Conservation (phyloP, 2,113 vertebrate species). For the Chaetodon auriga region DNA sequence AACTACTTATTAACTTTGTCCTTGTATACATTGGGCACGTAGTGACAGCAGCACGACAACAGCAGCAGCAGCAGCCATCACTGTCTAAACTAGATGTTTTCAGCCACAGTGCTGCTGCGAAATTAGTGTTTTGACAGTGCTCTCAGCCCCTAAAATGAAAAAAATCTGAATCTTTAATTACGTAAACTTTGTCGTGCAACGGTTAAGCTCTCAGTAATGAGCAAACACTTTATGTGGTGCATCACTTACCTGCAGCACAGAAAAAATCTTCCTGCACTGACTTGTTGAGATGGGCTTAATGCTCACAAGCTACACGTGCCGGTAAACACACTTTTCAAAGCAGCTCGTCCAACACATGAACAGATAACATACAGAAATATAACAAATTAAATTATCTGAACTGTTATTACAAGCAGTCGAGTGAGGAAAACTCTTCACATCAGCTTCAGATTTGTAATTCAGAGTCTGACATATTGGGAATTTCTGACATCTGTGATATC, state of each 20-base stretch:
- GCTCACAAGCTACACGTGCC: neutral
- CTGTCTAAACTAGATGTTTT: neutral
- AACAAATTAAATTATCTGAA: neutral
- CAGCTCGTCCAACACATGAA: neutral
- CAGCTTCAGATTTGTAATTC: no score
- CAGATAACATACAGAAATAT: neutral
- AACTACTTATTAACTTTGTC: neutral
- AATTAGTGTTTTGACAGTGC: neutral
- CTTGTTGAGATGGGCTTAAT: neutral
- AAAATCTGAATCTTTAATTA: neutral
- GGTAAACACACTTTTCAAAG: neutral
- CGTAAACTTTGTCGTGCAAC: neutral
- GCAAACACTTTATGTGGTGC: constrained; percentile 2
- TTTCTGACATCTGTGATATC: no score
- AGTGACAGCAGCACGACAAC: neutral
- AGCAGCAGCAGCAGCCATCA: neutral
- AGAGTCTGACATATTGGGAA: no score
- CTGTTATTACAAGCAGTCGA: no score
- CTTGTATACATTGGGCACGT: neutral
- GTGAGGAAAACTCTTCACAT: no score
- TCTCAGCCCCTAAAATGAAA: no score
- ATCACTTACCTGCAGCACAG: constrained; percentile 7
- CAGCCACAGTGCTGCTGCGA: neutral
- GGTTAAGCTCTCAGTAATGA: neutral
- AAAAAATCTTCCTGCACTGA: neutral